phyloP scores from a whole-genome alignment of 2,797 vertebrate genomes.

The Pangasius macronema region DNA sequence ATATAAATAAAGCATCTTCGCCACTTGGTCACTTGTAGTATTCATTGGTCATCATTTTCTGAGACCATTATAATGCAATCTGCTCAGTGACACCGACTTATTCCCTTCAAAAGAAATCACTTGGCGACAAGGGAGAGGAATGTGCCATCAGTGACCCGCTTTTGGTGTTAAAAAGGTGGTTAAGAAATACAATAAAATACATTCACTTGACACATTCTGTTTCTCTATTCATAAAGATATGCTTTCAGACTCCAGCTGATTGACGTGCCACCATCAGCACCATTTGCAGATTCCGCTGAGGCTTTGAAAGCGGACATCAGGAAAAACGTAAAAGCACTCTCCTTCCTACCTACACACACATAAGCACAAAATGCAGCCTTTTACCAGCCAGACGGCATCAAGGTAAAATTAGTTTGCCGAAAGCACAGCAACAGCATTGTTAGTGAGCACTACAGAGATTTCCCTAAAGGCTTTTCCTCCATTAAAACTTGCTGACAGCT shows the following conservation, averaged over 20 bases:
- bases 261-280: constrained; percentile 28
- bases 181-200: not conserved
- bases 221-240: not conserved
- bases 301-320: constrained; percentile 30
- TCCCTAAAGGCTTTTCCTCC: constrained; percentile 58
- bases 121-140: not conserved
- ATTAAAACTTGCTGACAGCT: constrained; percentile 62
- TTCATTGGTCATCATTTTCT: not conserved
- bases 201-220: not conserved
- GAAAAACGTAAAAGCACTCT: constrained; percentile 27
- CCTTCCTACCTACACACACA: not conserved
- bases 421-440: constrained; percentile 51
- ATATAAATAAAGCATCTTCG: not conserved
- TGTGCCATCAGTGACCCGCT: not conserved
- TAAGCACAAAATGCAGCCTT: constrained; percentile 38
- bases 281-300: constrained; percentile 35
- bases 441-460: constrained; percentile 58
- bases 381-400: constrained; percentile 42
- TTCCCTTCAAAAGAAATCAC: not conserved
- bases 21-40: not conserved
- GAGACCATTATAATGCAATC: not conserved
- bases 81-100: not conserved
- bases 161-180: not conserved
- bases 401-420: constrained; percentile 52
- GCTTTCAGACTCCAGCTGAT: constrained; percentile 17